Percentiles rank a stretch among this genome's conserved stretches.
These are phyloP conservation scores for Vimba vimba DNA, from an alignment of 2,113 vertebrate species.

Conservation along the genomic window DNA sequence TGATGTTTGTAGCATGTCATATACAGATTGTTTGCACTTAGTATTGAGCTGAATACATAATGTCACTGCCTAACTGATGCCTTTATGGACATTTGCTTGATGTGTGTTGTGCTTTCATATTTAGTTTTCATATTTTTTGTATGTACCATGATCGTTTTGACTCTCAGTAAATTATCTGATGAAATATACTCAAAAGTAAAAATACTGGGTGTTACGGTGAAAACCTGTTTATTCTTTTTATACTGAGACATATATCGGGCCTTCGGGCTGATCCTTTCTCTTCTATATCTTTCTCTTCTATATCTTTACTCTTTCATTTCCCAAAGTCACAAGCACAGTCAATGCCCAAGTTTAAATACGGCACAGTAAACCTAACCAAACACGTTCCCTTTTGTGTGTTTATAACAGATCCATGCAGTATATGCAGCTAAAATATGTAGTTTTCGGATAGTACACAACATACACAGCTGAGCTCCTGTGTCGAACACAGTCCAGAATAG, in stretches of 20 bases:
- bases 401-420: not conserved
- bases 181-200: slow-evolving; percentile 25
- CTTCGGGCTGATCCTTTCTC: not conserved
- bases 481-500: not conserved
- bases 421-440: not conserved
- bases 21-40: slow-evolving; percentile 33
- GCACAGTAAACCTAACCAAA: not conserved
- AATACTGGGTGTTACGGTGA: not conserved
- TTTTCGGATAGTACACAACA: not conserved
- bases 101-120: slow-evolving; percentile 57
- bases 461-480: not conserved
- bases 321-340: slow-evolving; percentile 51
- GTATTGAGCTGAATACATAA: not conserved
- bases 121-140: slow-evolving; percentile 20
- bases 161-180: slow-evolving; percentile 18
- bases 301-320: not conserved
- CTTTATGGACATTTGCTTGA: slow-evolving; percentile 43
- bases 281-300: not conserved
- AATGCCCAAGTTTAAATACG: not conserved
- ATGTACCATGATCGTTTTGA: slow-evolving; percentile 34
- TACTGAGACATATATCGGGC: not conserved
- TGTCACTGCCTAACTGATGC: slow-evolving; percentile 3
- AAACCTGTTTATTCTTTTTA: not conserved
- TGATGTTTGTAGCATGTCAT: slow-evolving; percentile 22
- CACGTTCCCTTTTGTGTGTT: not conserved